Conservation (phyloP, 2,113 vertebrate genomes). For the Mormoops blainvillei region DNA sequence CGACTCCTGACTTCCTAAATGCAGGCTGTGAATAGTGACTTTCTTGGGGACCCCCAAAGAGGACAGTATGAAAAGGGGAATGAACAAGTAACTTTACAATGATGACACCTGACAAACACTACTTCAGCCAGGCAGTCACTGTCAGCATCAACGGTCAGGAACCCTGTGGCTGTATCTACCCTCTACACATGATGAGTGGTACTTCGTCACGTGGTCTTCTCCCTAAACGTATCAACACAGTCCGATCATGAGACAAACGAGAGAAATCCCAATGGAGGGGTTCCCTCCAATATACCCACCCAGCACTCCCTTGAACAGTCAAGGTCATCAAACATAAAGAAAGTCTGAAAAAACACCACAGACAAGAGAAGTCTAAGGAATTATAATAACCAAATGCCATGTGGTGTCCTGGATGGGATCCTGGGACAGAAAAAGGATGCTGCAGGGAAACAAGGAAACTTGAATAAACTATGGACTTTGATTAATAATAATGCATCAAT, state of each 20-base stretch:
- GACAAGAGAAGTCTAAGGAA: not conserved
- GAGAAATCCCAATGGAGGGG: not conserved
- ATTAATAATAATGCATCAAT: not conserved
- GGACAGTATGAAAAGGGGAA: not conserved
- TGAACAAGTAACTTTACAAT: not conserved
- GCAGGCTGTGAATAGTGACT: not conserved
- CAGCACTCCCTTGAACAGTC: not conserved
- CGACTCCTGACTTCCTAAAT: not conserved
- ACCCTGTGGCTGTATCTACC: fast-evolving
- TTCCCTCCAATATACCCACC: not conserved
- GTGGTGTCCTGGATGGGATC: not conserved
- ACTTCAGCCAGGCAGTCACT: not conserved
- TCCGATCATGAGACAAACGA: not conserved
- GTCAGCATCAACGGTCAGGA: not conserved
- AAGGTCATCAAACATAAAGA: not conserved
- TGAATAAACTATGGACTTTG: not conserved
- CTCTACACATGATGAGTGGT: fast-evolving
- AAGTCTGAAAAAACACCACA: not conserved
- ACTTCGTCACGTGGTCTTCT: not conserved
- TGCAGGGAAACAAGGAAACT: not conserved
- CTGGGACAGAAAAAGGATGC: not conserved
- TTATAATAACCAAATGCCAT: not conserved
- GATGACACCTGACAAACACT: not conserved
- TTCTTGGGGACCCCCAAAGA: not conserved
- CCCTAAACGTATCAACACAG: not conserved